These are phyloP conservation scores for Eumacrocentrus americanus DNA, from an alignment of 2,888 invertebrate genomes.

Conservation along the genomic window DNA sequence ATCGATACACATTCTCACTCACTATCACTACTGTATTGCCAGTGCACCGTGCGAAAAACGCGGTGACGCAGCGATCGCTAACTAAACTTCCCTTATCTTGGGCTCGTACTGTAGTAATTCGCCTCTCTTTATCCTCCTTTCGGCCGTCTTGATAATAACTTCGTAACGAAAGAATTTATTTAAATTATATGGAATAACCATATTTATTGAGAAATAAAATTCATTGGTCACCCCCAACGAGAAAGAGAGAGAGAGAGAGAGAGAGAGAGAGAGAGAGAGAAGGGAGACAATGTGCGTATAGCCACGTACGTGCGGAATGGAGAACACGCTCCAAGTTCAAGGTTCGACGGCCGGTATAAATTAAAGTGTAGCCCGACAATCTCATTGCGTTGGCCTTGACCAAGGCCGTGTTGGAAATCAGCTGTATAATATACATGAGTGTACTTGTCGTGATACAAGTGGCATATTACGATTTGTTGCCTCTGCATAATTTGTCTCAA, in stretches of 20 bases:
- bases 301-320: not conserved
- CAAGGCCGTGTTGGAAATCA: constrained; percentile 51
- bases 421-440: constrained; percentile 44
- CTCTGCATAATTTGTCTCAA: not conserved
- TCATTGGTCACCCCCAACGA: not conserved
- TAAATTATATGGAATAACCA: not conserved
- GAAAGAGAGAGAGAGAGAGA: not conserved
- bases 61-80: no score
- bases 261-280: not conserved
- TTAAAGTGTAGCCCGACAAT: constrained; percentile 43
- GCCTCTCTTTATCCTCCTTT: no score
- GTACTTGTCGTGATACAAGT: no score
- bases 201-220: no score
- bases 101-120: no score
- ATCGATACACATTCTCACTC: no score
- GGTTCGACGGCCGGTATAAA: constrained; percentile 52
- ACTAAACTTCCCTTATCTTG: no score
- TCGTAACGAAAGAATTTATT: no score
- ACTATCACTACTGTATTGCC: not conserved
- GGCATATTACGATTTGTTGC: not conserved
- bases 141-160: no score
- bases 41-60: no score
- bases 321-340: constrained; percentile 32
- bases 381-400: constrained; percentile 51
- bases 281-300: not conserved